Percentiles rank a stretch among this genome's conserved stretches.
phyloP scores from a whole-genome alignment of 2,797 vertebrate species.

The Eptatretus atami region DNA sequence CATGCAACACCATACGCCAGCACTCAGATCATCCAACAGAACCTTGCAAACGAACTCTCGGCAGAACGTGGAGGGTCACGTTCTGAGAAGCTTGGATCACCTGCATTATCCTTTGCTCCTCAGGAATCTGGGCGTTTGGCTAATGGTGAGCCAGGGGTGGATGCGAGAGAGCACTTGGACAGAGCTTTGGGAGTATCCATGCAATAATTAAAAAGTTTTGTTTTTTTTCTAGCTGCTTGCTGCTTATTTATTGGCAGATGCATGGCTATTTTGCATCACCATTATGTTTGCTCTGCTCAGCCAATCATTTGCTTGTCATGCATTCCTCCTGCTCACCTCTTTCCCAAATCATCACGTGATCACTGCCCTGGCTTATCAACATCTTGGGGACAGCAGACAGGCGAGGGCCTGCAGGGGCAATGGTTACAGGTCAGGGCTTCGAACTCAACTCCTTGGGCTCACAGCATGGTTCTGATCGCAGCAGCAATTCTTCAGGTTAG shows the following conservation, averaged over 20 bases:
- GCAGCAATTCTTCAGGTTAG: constrained; percentile 3
- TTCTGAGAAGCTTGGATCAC: background rate
- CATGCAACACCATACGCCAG: constrained; percentile 88
- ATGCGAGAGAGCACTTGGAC: too few relatives aligned
- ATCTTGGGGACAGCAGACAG: background rate
- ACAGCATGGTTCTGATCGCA: constrained; percentile 1
- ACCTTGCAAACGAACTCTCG: constrained; percentile 78
- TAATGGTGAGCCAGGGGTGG: background rate
- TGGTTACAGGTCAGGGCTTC: constrained; percentile 1
- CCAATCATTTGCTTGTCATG: too few relatives aligned
- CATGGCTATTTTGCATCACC: too few relatives aligned
- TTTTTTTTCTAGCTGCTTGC: too few relatives aligned
- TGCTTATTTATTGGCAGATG: too few relatives aligned
- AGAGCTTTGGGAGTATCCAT: too few relatives aligned
- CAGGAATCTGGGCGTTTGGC: background rate
- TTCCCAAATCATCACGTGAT: background rate
- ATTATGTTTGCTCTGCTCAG: too few relatives aligned
- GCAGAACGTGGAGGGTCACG: constrained; percentile 24
- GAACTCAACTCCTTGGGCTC: constrained; percentile 1
- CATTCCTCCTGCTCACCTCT: too few relatives aligned
- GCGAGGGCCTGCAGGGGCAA: background rate
- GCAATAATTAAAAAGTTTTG: too few relatives aligned
- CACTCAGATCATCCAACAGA: constrained; percentile 80
- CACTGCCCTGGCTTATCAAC: background rate
- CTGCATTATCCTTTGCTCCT: background rate